Percentiles rank a stretch among this genome's conserved stretches.
These are phyloP conservation scores for Pteropus rufus DNA, from an alignment of 2,797 vertebrate species.

Conservation along the genomic window DNA sequence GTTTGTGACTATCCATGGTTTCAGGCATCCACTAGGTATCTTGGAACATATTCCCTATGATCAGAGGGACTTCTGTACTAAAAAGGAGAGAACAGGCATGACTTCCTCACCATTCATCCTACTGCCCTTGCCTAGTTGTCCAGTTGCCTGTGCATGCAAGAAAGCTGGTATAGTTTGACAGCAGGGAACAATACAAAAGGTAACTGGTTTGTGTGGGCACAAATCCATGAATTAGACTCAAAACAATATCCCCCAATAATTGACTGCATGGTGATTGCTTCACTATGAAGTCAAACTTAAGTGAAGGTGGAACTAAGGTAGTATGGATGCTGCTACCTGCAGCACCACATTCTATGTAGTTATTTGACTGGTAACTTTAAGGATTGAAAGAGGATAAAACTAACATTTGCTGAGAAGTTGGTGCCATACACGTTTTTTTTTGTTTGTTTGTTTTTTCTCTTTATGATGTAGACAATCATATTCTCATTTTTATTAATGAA, in stretches of 20 bases:
- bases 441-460: neutral
- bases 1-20: too few relatives aligned
- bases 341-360: neutral
- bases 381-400: neutral
- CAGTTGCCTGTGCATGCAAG: neutral
- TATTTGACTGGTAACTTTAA: neutral
- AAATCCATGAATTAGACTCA: neutral
- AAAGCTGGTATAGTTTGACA: neutral
- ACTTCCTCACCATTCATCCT: neutral
- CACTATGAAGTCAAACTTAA: too few relatives aligned
- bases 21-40: too few relatives aligned
- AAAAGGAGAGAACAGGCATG: neutral
- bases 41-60: neutral
- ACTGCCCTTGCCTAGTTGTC: neutral
- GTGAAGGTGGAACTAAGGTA: neutral
- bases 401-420: neutral
- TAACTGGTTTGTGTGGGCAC: too few relatives aligned
- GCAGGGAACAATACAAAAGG: neutral
- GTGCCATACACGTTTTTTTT: neutral
- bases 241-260: neutral
- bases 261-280: neutral
- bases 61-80: too few relatives aligned
- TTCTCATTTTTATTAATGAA: neutral
- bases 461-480: neutral
- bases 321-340: rapidly evolving